phyloP scores from a whole-genome alignment of 2,888 invertebrate species.

The Metallyticus violacea region DNA sequence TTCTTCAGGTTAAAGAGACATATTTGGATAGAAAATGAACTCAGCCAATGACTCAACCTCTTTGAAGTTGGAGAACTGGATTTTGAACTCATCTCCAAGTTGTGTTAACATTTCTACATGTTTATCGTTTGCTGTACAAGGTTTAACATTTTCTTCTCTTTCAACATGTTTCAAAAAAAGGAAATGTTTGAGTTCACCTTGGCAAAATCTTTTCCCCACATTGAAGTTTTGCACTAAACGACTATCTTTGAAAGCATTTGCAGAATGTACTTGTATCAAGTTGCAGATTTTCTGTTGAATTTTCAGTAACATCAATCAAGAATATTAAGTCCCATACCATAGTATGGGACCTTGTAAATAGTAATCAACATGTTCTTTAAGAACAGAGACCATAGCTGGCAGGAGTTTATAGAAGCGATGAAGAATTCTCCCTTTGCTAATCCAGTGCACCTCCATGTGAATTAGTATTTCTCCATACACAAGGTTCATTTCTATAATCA shows the following conservation, averaged over 20 bases:
- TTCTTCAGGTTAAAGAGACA: too few species aligned
- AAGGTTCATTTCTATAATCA: background rate
- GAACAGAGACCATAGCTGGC: background rate
- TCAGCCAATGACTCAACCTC: too few species aligned
- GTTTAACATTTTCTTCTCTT: background rate
- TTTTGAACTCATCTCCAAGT: too few species aligned
- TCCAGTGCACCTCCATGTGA: too few species aligned
- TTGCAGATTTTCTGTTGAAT: background rate
- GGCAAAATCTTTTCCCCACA: background rate
- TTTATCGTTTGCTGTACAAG: background rate
- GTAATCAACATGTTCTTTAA: background rate
- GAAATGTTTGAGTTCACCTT: background rate
- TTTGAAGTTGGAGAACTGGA: too few species aligned
- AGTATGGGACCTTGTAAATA: background rate
- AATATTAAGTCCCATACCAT: background rate
- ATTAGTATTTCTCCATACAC: background rate
- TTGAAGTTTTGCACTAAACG: background rate
- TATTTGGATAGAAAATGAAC: too few species aligned
- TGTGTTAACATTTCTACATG: background rate
- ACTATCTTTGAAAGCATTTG: background rate
- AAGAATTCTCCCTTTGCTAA: background rate
- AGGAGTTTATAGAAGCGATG: background rate
- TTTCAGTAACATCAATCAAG: background rate
- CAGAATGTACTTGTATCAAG: background rate
- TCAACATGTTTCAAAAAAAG: background rate